Base-by-base conservation (phyloP, 2,113 vertebrate species). In the Spilogale gracilis region DNA sequence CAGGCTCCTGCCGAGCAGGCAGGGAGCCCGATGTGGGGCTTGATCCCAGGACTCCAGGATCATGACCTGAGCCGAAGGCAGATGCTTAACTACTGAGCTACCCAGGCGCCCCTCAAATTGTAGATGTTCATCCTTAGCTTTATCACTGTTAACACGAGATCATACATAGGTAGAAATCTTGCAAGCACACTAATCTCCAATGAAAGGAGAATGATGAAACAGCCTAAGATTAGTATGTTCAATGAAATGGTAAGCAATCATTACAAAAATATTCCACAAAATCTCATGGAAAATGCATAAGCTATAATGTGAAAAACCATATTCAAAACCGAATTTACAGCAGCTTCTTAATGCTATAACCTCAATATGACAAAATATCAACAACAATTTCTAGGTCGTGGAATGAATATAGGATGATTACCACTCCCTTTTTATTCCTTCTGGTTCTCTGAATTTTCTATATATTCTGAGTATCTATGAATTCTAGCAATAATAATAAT, bases 391-490 rank as follows among this genome's bases (percentile, higher is more conserved):
- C 48, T 61, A 18, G 50, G n/a, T 30, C 30, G 23, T 83, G 25
- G 38, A 76, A 92, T 6, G 38, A 84, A 84, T 6, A 27, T 21
- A 73, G 3, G n/a, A 20, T 69, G 69, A 91, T 5, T 43, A 76
- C 45, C 23, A 1, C 1, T 7, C 6, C 56, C 17, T 48, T 85
- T 52, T 25, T 85, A 73, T 32, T 88, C 21, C 69, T 93, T 5
- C 50, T 69, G 50, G 3, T 80, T 88, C 88, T 94, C 23, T 58
- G 54, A 90, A 76, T 45, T 96, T 96, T 93, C 87, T 94, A 74
- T 82, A 69, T 61, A 18, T 94, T 80, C 58, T 78, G 43, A 87
- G 45, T 25, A 83, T 5, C 9, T 45, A 48, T 80, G 45, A 95
- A 4, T 48, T 73, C 21, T 73, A 91, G 30, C 14, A 89, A 50